Percentiles rank a stretch among this genome's conserved stretches.
These are phyloP conservation scores for Ictalurus furcatus DNA, from an alignment of 2,113 vertebrate genomes.

Conservation along the genomic window DNA sequence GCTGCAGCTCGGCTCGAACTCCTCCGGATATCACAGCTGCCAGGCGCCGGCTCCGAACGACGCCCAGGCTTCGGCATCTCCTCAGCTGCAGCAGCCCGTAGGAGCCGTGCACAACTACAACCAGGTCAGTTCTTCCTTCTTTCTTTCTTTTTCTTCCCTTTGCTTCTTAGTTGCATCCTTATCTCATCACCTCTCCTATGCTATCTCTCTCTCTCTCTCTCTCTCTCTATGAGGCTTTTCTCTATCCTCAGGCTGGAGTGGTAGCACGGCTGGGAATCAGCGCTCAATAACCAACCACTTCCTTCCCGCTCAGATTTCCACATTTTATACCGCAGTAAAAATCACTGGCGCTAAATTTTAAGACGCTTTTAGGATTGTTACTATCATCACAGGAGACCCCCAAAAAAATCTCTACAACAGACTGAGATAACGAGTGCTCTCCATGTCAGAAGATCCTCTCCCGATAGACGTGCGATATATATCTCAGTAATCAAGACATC, in stretches of 20 bases:
- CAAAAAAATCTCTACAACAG: neutral
- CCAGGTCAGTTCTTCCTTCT: conserved; percentile 80
- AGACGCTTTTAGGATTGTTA: neutral
- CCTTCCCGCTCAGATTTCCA: neutral
- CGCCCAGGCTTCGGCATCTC: conserved; percentile 71
- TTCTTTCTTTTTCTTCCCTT: neutral
- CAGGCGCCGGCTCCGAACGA: conserved; percentile 94
- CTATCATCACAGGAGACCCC: neutral
- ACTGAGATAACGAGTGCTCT: neutral
- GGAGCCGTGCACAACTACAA: conserved; percentile 92
- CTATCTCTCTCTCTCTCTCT: conserved; percentile 12
- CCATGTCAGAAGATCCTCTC: neutral
- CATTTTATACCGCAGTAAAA: neutral
- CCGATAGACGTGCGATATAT: neutral
- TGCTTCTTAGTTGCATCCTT: conserved; percentile 10
- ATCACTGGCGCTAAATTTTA: neutral
- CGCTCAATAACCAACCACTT: neutral
- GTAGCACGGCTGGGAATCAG: conserved; percentile 7
- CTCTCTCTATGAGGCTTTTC: neutral
- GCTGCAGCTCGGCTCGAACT: conserved; percentile 97
- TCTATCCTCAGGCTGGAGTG: neutral
- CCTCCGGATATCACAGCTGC: conserved; percentile 98
- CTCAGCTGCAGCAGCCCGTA: conserved; percentile 68
- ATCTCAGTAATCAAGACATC: too few relatives aligned
- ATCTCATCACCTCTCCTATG: neutral